Evolutionary conservation across 2,797 vertebrate species (phyloP).

Genomic region (Lepus townsendii): DNA sequence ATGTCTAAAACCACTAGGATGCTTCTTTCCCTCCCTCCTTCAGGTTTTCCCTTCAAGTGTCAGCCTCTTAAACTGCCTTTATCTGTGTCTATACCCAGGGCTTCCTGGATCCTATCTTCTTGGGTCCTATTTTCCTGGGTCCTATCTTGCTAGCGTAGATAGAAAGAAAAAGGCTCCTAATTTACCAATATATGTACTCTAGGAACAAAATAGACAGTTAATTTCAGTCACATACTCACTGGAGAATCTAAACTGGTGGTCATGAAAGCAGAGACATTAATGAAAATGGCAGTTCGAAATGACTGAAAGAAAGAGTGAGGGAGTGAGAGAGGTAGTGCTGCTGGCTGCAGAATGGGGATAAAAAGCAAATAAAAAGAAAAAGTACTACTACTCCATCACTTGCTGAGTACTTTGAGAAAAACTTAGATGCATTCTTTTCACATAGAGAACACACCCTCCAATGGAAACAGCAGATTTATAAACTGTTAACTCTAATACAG

Average conservation of each 20-base stretch:
- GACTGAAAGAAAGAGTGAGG: neutral
- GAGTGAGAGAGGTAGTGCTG: neutral
- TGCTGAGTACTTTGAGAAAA: neutral
- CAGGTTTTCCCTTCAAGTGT: neutral
- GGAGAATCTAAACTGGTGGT: neutral
- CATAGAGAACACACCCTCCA: neutral
- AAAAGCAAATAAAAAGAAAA: neutral
- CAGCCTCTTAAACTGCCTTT: neutral
- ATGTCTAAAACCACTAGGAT: neutral
- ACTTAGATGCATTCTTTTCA: neutral
- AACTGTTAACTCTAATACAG: neutral
- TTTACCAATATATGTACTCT: neutral
- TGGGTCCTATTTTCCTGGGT: neutral
- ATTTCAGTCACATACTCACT: neutral
- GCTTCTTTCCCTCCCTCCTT: neutral
- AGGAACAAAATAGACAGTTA: neutral
- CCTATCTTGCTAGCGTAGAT: neutral
- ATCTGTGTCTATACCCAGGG: neutral
- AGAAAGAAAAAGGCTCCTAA: neutral
- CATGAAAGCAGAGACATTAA: conserved; percentile 24
- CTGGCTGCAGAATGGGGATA: neutral
- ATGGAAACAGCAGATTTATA: neutral
- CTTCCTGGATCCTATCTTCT: neutral
- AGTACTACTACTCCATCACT: neutral
- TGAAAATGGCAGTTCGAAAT: neutral